Conservation (phyloP, 2,113 vertebrate species). For the Mandrillus leucophaeus region DNA sequence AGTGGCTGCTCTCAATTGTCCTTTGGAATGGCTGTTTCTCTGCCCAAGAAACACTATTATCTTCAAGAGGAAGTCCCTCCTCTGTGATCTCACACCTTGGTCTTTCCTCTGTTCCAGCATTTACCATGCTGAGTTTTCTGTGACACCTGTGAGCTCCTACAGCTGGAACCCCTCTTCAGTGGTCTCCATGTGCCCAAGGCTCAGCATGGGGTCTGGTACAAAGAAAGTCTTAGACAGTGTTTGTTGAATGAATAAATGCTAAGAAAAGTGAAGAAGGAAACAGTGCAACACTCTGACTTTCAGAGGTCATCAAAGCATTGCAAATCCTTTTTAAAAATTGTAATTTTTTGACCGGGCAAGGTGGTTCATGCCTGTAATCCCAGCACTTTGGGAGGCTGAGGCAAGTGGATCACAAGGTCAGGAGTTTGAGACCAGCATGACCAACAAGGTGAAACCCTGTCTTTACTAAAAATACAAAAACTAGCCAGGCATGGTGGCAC, state of each 20-base stretch:
- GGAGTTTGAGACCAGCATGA: no score
- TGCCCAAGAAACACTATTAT: neutral
- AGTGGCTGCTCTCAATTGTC: neutral
- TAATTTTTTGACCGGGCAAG: neutral
- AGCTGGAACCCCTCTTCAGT: neutral
- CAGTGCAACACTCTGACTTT: neutral
- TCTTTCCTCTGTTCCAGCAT: neutral
- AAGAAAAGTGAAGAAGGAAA: neutral
- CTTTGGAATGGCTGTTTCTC: neutral
- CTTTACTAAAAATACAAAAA: no score
- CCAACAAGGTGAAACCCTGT: no score
- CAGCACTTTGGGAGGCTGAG: no score
- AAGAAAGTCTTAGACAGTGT: neutral
- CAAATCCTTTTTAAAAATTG: neutral
- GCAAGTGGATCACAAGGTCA: no score
- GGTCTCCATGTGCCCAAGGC: neutral
- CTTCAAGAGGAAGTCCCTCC: neutral
- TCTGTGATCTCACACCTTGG: neutral
- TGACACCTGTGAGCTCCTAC: neutral
- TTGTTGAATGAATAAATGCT: constrained; percentile 1
- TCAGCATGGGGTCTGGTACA: neutral
- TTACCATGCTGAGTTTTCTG: neutral
- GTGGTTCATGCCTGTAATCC: no score
- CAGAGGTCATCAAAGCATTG: neutral
- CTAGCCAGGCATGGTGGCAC: no score